Base-by-base conservation (phyloP, 2,888 invertebrate species). In the Ochropleura leucogaster region DNA sequence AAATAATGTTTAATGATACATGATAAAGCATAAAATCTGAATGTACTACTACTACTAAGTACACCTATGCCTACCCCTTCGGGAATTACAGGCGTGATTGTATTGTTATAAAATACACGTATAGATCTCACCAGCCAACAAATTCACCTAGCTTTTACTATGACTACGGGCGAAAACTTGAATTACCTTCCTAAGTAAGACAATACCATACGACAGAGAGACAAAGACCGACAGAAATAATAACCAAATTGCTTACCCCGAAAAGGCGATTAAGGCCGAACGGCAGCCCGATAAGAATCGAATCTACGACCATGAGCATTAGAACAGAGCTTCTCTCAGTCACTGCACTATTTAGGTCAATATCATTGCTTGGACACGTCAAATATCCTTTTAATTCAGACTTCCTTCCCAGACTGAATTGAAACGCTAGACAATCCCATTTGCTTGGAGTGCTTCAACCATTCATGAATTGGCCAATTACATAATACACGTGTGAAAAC, bases 371-470 rank as follows among this genome's bases (percentile, higher is more conserved):
- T 62, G 57, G 12, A 30, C 53, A 44, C 47, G 20, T 68, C 69
- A 70, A 72, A 69, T 60, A 64, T 67, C 55, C 59, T 66, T 69
- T 80, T 72, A 76, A 82, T 76, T 49, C 60, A 59, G 14, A 68
- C 80, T 74, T 84, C 85, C 84, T 84, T 84, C 82, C 82, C 68
- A 59, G 6, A 18, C 51, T 69, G 16, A 63, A 84, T 84, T 85
- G 80, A 84, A 84, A 85, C 63, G 84, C 71, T 77, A 84, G 84
- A 83, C 83, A 74, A 83, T 65, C 82, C 62, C 40, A 63, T 55
- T 83, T 55, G 51, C 46, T 60, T 20, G 60, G 66, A 77, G 60
- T 77, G 69, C 70, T 80, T 49, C 71, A 77, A 72, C 20, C 42
- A 14, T 46, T 64, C 42, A 16, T 63, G 1, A 82, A 79, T 79